A percentile compares a stretch with the other conserved stretches of the same genome.
These are phyloP conservation scores for Eriocheir sinensis DNA, from an alignment of 1,140 invertebrate genomes.

Conservation along the genomic window DNA sequence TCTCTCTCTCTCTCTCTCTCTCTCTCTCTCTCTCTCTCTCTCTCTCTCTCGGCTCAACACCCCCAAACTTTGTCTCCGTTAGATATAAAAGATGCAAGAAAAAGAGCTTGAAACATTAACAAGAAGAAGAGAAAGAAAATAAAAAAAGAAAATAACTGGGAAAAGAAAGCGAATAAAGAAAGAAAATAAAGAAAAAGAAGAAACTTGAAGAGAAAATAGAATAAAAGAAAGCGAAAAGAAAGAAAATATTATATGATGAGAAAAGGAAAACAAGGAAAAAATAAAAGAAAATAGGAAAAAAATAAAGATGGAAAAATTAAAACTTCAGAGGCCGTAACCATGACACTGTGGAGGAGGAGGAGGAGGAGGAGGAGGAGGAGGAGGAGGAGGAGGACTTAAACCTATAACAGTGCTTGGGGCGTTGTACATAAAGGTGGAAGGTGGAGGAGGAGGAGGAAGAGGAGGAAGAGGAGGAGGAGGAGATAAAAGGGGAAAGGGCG, in stretches of 20 bases:
- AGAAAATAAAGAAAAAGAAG: background rate
- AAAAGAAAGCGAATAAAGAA: background rate
- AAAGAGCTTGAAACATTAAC: too few relatives aligned
- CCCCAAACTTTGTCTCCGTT: background rate
- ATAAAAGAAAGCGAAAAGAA: background rate
- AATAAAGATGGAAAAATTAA: background rate
- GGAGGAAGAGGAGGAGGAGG: background rate
- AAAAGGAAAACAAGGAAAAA: background rate
- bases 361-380: slow-evolving; percentile 45
- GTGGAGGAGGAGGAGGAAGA: too few relatives aligned
- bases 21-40: background rate
- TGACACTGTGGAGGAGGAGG: slow-evolving; percentile 13
- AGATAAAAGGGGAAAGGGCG: background rate
- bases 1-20: too few relatives aligned
- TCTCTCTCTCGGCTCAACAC: background rate
- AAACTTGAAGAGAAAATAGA: background rate
- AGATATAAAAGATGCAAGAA: background rate
- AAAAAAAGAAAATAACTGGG: background rate
- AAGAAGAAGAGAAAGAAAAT: background rate
- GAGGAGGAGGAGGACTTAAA: background rate
- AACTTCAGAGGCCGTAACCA: background rate
- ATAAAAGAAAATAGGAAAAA: background rate
- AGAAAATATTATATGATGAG: background rate
- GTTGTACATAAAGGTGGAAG: background rate
- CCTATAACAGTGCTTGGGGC: background rate